A percentile compares a stretch with the other conserved stretches of the same genome.
These are phyloP conservation scores for Ochropleura plecta DNA, from an alignment of 2,888 invertebrate genomes.

Conservation along the genomic window DNA sequence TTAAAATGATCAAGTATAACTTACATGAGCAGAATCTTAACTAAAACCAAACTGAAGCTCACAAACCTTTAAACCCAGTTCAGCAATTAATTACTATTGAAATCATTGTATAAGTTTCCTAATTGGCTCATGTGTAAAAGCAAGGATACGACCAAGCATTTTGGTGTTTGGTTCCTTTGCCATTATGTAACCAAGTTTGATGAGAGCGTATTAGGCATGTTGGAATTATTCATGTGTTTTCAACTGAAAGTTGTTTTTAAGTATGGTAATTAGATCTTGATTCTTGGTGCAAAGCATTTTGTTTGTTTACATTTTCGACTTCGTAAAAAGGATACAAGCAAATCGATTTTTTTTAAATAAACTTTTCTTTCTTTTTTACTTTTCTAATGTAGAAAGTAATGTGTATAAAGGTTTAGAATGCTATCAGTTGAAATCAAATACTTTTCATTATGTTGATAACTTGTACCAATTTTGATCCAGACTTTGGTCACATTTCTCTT, in stretches of 20 bases:
- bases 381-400: neutral
- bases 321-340: neutral
- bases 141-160: slow-evolving; percentile 23
- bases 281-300: slow-evolving; percentile 20
- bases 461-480: neutral
- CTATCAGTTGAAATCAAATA: too few relatives aligned
- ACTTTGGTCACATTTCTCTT: neutral
- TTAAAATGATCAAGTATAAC: neutral
- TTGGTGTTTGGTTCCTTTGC: slow-evolving; percentile 28
- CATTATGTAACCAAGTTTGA: slow-evolving; percentile 46
- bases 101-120: slow-evolving; percentile 42
- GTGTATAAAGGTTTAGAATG: neutral
- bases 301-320: slow-evolving; percentile 17
- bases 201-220: slow-evolving; percentile 43
- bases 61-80: slow-evolving; percentile 19
- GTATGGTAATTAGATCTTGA: slow-evolving; percentile 44
- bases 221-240: slow-evolving; percentile 52
- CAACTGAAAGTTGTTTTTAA: slow-evolving; percentile 43
- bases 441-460: neutral
- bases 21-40: neutral
- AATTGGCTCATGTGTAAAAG: slow-evolving; percentile 49
- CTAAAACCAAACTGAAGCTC: neutral
- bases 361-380: neutral
- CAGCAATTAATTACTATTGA: slow-evolving; percentile 24
- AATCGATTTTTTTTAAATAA: neutral